A percentile compares a stretch with the other conserved stretches of the same genome.
Conservation (phyloP, 1,140 invertebrate genomes). For the Polyergus mexicanus region DNA sequence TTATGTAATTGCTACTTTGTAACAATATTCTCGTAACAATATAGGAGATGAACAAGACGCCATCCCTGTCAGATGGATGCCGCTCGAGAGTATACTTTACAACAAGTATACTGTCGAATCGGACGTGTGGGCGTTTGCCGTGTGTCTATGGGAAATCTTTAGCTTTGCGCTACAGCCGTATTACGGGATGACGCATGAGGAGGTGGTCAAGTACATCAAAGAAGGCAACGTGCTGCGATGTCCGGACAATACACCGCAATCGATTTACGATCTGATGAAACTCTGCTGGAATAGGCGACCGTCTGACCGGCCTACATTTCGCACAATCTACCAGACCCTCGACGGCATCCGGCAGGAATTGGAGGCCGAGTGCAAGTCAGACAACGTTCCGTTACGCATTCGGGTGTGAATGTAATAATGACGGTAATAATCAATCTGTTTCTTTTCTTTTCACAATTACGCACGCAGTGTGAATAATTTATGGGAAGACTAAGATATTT, state of each 20-base stretch:
- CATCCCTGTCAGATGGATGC: slow-evolving; percentile 98
- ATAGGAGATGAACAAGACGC: slow-evolving; percentile 94
- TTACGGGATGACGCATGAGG: slow-evolving; percentile 97
- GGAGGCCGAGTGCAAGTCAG: slow-evolving; percentile 83
- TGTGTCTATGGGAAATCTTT: slow-evolving; percentile 98
- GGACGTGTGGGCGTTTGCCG: slow-evolving; percentile 97
- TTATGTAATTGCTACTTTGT: background rate
- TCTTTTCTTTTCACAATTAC: background rate
- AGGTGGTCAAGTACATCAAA: slow-evolving; percentile 97
- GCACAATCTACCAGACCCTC: slow-evolving; percentile 90
- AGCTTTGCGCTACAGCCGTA: slow-evolving; percentile 97
- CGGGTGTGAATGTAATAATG: slow-evolving; percentile 76
- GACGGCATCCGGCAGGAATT: slow-evolving; percentile 89
- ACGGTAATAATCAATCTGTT: slow-evolving; percentile 9
- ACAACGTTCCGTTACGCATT: slow-evolving; percentile 82
- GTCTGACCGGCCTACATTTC: slow-evolving; percentile 93
- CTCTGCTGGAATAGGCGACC: slow-evolving; percentile 97
- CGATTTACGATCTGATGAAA: slow-evolving; percentile 97
- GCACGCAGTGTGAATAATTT: background rate
- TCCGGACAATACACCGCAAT: slow-evolving; percentile 96
- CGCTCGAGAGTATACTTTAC: slow-evolving; percentile 96
- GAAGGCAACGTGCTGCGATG: slow-evolving; percentile 95
- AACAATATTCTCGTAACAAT: background rate
- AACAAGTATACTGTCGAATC: slow-evolving; percentile 97
- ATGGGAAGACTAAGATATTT: background rate